Base-by-base conservation (phyloP, 2,888 invertebrate genomes). In the Ryuthela nishihirai region DNA sequence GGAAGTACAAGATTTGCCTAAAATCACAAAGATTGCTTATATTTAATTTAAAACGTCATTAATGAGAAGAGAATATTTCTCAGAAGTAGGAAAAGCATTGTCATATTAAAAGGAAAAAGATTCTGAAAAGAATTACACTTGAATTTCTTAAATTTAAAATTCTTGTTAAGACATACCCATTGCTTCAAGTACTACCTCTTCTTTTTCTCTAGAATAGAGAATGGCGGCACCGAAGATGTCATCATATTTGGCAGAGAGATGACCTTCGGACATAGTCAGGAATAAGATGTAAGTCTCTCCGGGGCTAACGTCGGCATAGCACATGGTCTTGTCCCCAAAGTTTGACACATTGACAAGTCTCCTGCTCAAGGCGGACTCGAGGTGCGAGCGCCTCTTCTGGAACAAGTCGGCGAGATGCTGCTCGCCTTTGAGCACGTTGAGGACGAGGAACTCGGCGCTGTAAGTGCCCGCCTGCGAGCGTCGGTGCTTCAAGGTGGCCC, bases 261-360 rank as follows among this genome's bases (percentile, higher is more conserved):
- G n/a, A n/a, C n/a, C n/a, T n/a, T n/a, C n/a, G n/a, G n/a, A n/a
- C n/a, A n/a, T n/a, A n/a, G n/a, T n/a, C n/a, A n/a, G n/a, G 12
- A 59, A 26, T 39, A 59, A 34, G 21, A 59, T 53, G n/a, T 59
- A 59, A 21, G 58, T 59, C 20, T 59, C 58, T 7, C 52, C 52
- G n/a, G 53, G 47, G 34, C 25, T 59, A 2, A 59, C 58, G 34
- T 59, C 53, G 20, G 58, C 47, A 10, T 52, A 35, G 24, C 58
- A 59, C 23, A 47, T 46, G 29, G 42, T 50, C 10, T 50, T 50
- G 25, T 56, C 56, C 0, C 58, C 58, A 26, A 59, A 59, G 23
- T 53, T 52, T 25, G 53, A 47, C 36, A 53, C 58, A 24, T 59
- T 59, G 23, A 59, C 52, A 21, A 59, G 25, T 15, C 58, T 36